These are phyloP conservation scores for Aphis gossypii DNA, from an alignment of 1,140 invertebrate genomes.

Conservation along the genomic window DNA sequence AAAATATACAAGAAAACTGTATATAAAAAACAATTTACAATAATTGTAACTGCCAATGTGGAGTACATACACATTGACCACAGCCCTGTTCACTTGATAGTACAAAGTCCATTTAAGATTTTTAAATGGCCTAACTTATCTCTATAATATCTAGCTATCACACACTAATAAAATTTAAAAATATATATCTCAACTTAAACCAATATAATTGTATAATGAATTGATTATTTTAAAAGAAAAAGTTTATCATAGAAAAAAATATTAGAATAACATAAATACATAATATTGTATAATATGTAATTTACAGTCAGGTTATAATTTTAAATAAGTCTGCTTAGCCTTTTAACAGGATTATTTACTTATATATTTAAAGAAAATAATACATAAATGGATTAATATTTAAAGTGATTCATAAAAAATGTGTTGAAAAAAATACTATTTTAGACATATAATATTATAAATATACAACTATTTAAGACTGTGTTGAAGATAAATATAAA, in stretches of 20 bases:
- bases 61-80: not conserved
- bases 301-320: not conserved
- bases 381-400: constrained; percentile 28
- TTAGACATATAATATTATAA: not conserved
- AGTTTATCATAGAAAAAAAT: not conserved
- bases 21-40: not conserved
- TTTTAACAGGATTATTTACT: not conserved
- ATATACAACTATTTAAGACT: not conserved
- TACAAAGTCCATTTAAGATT: not conserved
- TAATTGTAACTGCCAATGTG: not conserved
- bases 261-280: not conserved
- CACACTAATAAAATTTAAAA: too few species aligned
- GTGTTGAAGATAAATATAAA: not conserved
- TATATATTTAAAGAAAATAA: not conserved
- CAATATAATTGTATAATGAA: not conserved
- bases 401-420: not conserved
- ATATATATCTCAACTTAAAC: too few species aligned
- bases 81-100: too few species aligned
- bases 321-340: not conserved
- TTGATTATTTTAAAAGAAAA: not conserved
- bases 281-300: not conserved
- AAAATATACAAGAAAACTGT: not conserved
- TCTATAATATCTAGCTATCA: not conserved
- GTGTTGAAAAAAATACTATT: not conserved
- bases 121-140: not conserved